Evolutionary conservation across 2,888 invertebrate species (phyloP), one percentile per base, ranked within the genome.

Genomic region (Erynnis tages): DNA sequence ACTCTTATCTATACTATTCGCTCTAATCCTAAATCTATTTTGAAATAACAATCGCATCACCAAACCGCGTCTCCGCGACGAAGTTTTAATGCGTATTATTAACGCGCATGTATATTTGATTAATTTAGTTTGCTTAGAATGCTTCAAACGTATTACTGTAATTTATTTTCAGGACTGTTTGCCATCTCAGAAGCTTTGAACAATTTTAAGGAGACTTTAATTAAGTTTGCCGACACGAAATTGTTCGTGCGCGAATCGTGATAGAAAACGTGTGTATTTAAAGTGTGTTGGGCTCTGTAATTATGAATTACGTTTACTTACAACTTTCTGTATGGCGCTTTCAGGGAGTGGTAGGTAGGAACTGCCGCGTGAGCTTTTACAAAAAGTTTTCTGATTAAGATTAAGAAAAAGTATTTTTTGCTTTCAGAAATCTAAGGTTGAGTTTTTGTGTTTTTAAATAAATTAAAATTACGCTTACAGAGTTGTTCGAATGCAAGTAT

Each of bases 191-290:
- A 44, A 44, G 50, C 50, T 52, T 37, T 44, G 37, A 43, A 52
- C 43, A 44, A 52, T 52, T 52, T 44, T 43, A 52, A 37, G 50
- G 50, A 52, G 44, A 52, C 50, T 52, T 37, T 52, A 44, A 52
- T 52, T 43, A 52, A 52, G 50, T 52, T 52, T 52, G 43, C 29
- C 35, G 34, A 50, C 35, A 48, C 48, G 37, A 37, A 52, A 30
- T 44, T 44, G 44, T 44, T 52, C 52, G 52, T 52, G 52, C 52
- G 52, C 4, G 37, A 37, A 29, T 50, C 35, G 29, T 29, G 25
- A 50, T 50, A 50, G 34, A 50, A 50, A 50, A 37, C 27, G 43
- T 43, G 21, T 50, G 43, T 50, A 50, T 30, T 47, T 40, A 40
- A 43, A 37, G 43, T 43, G 43, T 50, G 29, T 50, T 8, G 8